These are phyloP conservation scores for Caenorhabditis sulstoni DNA, from an alignment of 2,888 invertebrate species.

Conservation along the genomic window DNA sequence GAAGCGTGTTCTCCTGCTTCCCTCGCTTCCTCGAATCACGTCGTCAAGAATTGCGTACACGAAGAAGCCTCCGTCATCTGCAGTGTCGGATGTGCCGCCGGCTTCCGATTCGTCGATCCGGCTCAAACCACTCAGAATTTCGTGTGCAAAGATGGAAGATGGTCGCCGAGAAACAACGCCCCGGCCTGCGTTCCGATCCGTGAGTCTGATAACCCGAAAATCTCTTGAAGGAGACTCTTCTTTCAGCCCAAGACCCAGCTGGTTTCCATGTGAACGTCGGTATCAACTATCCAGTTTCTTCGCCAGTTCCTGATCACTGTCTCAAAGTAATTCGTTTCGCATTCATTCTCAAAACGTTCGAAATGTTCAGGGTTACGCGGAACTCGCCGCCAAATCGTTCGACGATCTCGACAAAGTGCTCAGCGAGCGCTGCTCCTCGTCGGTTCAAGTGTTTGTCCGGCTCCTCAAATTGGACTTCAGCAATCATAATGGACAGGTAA, in stretches of 20 bases:
- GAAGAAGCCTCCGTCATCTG: constrained; percentile 86
- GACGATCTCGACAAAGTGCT: constrained; percentile 87
- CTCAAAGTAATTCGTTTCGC: constrained; percentile 63
- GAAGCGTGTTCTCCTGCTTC: constrained; percentile 92
- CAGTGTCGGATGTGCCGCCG: constrained; percentile 81
- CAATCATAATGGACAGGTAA: constrained; percentile 77
- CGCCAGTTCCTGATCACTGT: constrained; percentile 75
- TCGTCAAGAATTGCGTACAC: constrained; percentile 81
- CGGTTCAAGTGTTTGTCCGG: constrained; percentile 94
- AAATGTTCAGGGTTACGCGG: constrained; percentile 69
- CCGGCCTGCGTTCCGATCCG: constrained; percentile 96
- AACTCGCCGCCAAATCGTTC: constrained; percentile 74
- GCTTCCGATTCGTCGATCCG: constrained; percentile 76
- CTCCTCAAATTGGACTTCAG: constrained; percentile 87
- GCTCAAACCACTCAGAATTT: constrained; percentile 63
- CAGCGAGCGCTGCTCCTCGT: constrained; percentile 93
- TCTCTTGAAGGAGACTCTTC: too few species aligned
- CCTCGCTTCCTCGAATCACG: constrained; percentile 90
- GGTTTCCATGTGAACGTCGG: constrained; percentile 79
- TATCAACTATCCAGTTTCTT: constrained; percentile 73
- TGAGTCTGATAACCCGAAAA: constrained; percentile 76
- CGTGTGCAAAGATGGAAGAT: constrained; percentile 84
- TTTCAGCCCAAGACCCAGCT: constrained; percentile 79
- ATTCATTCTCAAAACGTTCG: neutral
- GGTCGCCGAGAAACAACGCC: constrained; percentile 92